phyloP scores from a whole-genome alignment of 2,888 invertebrate genomes.

The Beris morrisii region DNA sequence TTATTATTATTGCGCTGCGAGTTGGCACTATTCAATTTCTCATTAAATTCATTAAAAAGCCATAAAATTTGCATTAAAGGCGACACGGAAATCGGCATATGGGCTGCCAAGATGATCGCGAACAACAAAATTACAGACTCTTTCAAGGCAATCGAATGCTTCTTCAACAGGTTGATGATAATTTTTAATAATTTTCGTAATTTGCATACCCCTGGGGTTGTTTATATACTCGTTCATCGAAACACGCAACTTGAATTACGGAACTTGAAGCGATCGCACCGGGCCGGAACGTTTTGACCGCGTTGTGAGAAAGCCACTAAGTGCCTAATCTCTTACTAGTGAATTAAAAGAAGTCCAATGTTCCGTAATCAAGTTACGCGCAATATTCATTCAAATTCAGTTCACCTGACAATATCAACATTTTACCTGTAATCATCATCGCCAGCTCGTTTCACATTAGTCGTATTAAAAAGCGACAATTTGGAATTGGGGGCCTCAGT shows the following conservation, averaged over 20 bases:
- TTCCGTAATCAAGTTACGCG: too few species aligned
- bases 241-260: conserved; percentile 29
- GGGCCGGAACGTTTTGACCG: background rate
- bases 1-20: background rate
- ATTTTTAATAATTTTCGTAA: conserved; percentile 12
- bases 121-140: background rate
- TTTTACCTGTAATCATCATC: too few species aligned
- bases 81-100: conserved; percentile 10
- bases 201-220: conserved; percentile 15
- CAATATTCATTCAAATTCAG: too few species aligned
- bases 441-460: too few species aligned
- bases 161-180: background rate
- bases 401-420: too few species aligned
- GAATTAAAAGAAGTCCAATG: too few species aligned
- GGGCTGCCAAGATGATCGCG: background rate
- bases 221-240: background rate
- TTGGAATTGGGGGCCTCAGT: background rate
- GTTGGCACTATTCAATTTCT: conserved; percentile 26
- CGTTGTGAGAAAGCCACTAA: background rate
- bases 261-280: background rate
- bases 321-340: too few species aligned
- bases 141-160: too few species aligned
- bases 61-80: conserved; percentile 34
- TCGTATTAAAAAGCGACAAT: too few species aligned
- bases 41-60: conserved; percentile 34